phyloP scores from a whole-genome alignment of 1,140 invertebrate genomes.

The Dreissena polymorpha region DNA sequence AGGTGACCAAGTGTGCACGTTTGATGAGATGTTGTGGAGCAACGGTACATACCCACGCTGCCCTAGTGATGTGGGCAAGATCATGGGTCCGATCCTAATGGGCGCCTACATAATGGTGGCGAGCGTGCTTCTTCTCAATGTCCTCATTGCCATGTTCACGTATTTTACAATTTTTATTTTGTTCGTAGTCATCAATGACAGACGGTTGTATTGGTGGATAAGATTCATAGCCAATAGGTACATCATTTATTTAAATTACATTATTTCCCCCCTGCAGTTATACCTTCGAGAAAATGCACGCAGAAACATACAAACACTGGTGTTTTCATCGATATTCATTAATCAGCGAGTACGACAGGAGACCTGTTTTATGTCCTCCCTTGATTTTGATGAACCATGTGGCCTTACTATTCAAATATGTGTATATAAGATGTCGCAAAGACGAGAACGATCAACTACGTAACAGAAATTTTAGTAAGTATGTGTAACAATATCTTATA shows the following conservation, averaged over 20 bases:
- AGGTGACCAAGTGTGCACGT: too few species aligned
- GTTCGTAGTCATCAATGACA: too few species aligned
- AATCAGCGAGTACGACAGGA: not conserved
- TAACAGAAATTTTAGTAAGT: too few species aligned
- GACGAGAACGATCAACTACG: too few species aligned
- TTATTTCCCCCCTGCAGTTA: not conserved
- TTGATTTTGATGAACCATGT: not conserved
- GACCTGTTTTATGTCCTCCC: not conserved
- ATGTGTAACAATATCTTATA: too few species aligned
- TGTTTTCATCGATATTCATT: not conserved
- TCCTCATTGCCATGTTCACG: constrained; percentile 6
- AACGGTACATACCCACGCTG: too few species aligned
- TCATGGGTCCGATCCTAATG: not conserved
- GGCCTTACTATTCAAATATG: not conserved
- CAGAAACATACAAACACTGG: not conserved
- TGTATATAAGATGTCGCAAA: too few species aligned
- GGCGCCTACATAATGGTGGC: not conserved
- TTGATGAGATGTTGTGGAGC: too few species aligned
- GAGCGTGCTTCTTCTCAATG: not conserved
- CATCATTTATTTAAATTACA: too few species aligned
- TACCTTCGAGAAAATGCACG: not conserved
- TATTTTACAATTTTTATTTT: not conserved
- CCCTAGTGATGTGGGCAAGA: too few species aligned
- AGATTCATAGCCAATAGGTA: too few species aligned
- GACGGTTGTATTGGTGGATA: too few species aligned